Base-by-base conservation (phyloP, 2,888 invertebrate genomes). In the Heliconius ismenius region DNA sequence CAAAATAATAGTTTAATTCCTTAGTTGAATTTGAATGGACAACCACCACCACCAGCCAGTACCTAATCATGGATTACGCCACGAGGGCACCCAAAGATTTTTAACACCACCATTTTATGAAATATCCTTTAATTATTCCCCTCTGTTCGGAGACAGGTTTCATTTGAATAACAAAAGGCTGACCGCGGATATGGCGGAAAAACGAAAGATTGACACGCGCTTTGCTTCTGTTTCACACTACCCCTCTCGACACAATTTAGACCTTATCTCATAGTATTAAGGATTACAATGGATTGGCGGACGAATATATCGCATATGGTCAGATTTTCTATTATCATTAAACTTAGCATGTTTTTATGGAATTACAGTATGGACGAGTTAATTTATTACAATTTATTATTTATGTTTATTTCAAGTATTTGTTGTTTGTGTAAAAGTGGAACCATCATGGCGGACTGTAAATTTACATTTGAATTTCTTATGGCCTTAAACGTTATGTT, bases 81-180 rank as follows among this genome's bases (percentile, higher is more conserved):
- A 39, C 9, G 39, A 39, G 67, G 67, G 67, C 7, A 15, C 7
- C 15, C 3, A 67, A 67, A 43, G 39, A 67, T 67, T 67, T 67
- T 67, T 67, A 67, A 24, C 24, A 24, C 18, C 67, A 67, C 39
- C 75, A 36, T 72, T 79, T 78, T 76, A 73, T 75, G 73, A 79
- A 78, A 83, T 85, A 88, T 86, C 86, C 86, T 88, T 89, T 92
- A 91, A 92, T 92, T 90, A 90, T 90, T 88, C 90, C 84, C 84
- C 83, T 83, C 83, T 81, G 84, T 82, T 84, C 89, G 88, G 88
- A 88, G 86, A 85, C 84, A 84, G 87, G 86, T 88, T 87, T 85
- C 84, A 92, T 92, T 90, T 91, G 86, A 91, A 92, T 92, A 92
- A 92, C 92, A 92, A 92, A 90, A 81, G 82, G 86, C 80, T 84